phyloP scores from a whole-genome alignment of 2,888 invertebrate species.

The Nematopogon swammerdamellus region DNA sequence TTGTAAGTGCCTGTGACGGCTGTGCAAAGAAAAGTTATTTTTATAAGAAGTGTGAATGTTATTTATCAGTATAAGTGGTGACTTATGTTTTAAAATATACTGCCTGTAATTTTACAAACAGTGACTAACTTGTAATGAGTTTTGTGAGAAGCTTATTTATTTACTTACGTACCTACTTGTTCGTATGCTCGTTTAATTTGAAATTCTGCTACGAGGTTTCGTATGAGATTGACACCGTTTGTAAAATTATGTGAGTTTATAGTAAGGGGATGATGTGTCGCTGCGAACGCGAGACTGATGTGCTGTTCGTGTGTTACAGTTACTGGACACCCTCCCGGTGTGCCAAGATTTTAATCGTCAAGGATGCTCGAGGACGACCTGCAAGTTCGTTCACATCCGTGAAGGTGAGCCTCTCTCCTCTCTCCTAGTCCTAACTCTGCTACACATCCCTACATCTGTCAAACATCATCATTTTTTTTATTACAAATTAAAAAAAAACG shows the following conservation, averaged over 20 bases:
- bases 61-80: neutral
- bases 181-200: no score
- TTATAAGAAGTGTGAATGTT: conserved; percentile 52
- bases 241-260: conserved; percentile 1
- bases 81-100: neutral
- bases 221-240: neutral
- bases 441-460: no score
- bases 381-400: conserved; percentile 97
- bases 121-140: neutral
- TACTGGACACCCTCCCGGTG: conserved; percentile 99
- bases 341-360: conserved; percentile 99
- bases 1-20: conserved; percentile 28
- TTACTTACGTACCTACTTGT: no score
- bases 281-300: conserved; percentile 1
- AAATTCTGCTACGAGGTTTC: neutral
- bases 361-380: conserved; percentile 93
- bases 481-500: no score
- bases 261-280: neutral
- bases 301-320: conserved; percentile 68
- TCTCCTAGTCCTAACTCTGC: no score
- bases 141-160: neutral
- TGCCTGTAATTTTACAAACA: neutral
- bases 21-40: conserved; percentile 46
- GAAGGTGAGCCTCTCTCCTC: conserved; percentile 68
- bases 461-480: no score